Base-by-base conservation (phyloP, 2,888 invertebrate genomes). In the Dexiosoma caninum region DNA sequence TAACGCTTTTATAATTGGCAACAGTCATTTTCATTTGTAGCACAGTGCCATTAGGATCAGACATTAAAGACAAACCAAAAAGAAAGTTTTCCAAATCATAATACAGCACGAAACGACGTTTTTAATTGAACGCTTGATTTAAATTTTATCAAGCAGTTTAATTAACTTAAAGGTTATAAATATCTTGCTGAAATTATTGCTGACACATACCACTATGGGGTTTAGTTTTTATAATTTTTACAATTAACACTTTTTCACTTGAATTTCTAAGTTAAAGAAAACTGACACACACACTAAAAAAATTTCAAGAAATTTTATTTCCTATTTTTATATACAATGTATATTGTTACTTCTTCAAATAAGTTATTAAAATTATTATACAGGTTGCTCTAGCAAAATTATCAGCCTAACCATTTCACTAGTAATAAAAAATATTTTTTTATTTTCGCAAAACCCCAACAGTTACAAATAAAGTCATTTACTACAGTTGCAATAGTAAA, bases 381-480 rank as follows among this genome's bases (percentile, higher is more conserved):
- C 67, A 44, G 57, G 69, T 57, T 44, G 42, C 16, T 46, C 6
- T 14, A 21, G 12, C 8, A 16, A 23, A 30, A 30, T 70, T 49
- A 9, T 2, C 40, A 19, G 19, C 40, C 49, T 49, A 37, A 21
- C 37, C 57, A 70, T 21, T 44, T 55, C 14, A 1, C 0, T 32
- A 14, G 1, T n/a, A n/a, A n/a, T n/a, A n/a, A n/a, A n/a, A n/a
- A n/a, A n/a, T n/a, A 12, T 9, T n/a, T 14, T 40, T 40, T 10
- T 12, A n/a, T n/a, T 23, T 0, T 12, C 55, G 12, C 19, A 30
- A 59, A 49, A 30, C 30, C 30, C 19, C 30, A 60, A 30, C 30
- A 21, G 66, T 55, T 40, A 27, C 42, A 69, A 77, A 77, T 77
- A 69, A 77, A 77, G 76, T 49, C 53, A 77, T 77, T 77, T 77